These are phyloP conservation scores for Cheilosia variabilis DNA, from an alignment of 2,888 invertebrate genomes.

Conservation along the genomic window DNA sequence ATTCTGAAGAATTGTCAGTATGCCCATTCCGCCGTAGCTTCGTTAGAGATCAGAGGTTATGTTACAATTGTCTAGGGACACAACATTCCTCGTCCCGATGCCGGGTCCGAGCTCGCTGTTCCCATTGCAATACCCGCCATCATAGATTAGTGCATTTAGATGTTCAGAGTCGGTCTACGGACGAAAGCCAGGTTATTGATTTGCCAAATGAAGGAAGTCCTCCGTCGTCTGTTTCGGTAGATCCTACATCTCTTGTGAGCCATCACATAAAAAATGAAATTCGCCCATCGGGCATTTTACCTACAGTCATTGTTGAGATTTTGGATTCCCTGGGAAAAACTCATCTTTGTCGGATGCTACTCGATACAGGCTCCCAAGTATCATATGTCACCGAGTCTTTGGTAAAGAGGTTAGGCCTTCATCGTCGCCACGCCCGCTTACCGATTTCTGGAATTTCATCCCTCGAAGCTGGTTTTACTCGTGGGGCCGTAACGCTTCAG, in stretches of 20 bases:
- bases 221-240: neutral
- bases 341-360: neutral
- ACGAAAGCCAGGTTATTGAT: no score
- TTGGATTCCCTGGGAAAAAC: neutral
- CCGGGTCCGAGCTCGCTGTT: neutral
- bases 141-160: conserved; percentile 2
- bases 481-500: neutral
- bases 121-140: conserved; percentile 6
- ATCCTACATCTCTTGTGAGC: neutral
- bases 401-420: conserved; percentile 7
- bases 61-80: conserved; percentile 15
- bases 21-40: conserved; percentile 12
- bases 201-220: neutral
- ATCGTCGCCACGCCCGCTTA: conserved; percentile 3
- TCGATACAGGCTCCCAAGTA: conserved; percentile 12
- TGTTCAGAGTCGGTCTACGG: neutral
- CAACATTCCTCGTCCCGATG: conserved; percentile 18
- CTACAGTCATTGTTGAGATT: neutral
- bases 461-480: neutral
- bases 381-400: neutral
- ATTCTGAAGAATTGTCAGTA: neutral
- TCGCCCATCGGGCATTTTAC: neutral
- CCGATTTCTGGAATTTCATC: conserved; percentile 17
- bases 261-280: neutral
- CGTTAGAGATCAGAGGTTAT: conserved; percentile 21